A percentile compares a stretch with the other conserved stretches of the same genome.
phyloP scores from a whole-genome alignment of 1,140 invertebrate genomes.

The Glomeris maerens region DNA sequence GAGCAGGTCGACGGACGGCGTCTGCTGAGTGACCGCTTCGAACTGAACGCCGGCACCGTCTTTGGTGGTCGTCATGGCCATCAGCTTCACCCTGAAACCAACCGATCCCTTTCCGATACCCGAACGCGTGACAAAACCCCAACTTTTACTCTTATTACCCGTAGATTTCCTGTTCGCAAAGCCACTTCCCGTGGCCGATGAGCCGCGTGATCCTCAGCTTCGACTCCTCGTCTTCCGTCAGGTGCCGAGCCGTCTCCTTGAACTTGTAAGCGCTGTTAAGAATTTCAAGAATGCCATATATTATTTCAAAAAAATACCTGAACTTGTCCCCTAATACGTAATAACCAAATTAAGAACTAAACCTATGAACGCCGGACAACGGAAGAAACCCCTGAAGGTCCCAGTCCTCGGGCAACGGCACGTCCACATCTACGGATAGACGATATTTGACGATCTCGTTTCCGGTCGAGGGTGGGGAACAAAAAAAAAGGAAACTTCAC shows the following conservation, averaged over 20 bases:
- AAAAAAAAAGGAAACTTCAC: conserved; percentile 6
- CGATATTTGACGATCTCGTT: too few species aligned
- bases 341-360: neutral
- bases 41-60: conserved; percentile 12
- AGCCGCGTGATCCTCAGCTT: conserved; percentile 24
- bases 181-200: conserved; percentile 24
- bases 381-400: conserved; percentile 64
- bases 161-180: conserved; percentile 23
- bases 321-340: too few species aligned
- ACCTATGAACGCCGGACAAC: conserved; percentile 40
- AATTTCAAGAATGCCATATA: neutral
- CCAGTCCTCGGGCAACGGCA: conserved; percentile 60
- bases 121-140: neutral
- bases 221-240: conserved; percentile 17
- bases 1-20: conserved; percentile 14
- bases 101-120: neutral
- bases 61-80: conserved; percentile 8
- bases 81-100: conserved; percentile 4
- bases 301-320: neutral
- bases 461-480: conserved; percentile 3
- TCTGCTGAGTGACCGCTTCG: conserved; percentile 17
- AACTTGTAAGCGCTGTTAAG: conserved; percentile 6
- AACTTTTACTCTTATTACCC: conserved; percentile 9
- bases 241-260: neutral
- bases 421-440: conserved; percentile 36